Base-by-base conservation (phyloP, 1,140 invertebrate species). In the Drosophila virilis region DNA sequence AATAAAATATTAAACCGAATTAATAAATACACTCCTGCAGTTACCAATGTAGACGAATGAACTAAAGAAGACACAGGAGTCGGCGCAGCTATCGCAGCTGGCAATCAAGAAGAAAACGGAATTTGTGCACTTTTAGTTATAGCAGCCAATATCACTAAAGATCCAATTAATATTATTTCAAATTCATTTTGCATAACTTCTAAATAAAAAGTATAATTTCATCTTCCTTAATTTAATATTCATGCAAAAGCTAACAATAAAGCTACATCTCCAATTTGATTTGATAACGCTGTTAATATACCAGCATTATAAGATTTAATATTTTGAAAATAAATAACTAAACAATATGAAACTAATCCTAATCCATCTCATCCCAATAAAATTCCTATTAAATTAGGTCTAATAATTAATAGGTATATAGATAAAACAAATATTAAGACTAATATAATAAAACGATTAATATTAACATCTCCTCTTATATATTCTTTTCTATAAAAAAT, bases 101-200 rank as follows among this genome's bases (percentile, higher is more conserved):
- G 95, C 37, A 96, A 91, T 89, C 95, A 93, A 42, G 93, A 93
- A 79, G 94, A 95, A 94, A 96, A 96, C 54, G 95, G 95, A 93
- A 96, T 93, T 93, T 96, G 95, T 85, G 95, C 95, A 77, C 95
- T 96, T 92, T 96, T 96, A 75, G 95, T 96, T 92, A 96, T 93
- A 54, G 93, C 91, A 3, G 93, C 94, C 78, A 94, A 86, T 75
- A 93, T 81, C 55, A 94, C 82, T 89, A 94, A 89, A 62, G 84
- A 61, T 8, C 92, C 82, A 92, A 94, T 89, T 74, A 94, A 70
- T 76, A 83, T 73, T 88, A 93, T 93, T 75, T 79, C 86, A 82
- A 58, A 82, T 85, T 92, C 81, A 80, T 78, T 92, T 80, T 86
- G 80, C 82, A 93, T 93, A 89, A 93, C 86, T 80, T 93, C 80